Evolutionary conservation across 2,113 vertebrate genomes (phyloP).

Genomic region (Lasiurus borealis): DNA sequence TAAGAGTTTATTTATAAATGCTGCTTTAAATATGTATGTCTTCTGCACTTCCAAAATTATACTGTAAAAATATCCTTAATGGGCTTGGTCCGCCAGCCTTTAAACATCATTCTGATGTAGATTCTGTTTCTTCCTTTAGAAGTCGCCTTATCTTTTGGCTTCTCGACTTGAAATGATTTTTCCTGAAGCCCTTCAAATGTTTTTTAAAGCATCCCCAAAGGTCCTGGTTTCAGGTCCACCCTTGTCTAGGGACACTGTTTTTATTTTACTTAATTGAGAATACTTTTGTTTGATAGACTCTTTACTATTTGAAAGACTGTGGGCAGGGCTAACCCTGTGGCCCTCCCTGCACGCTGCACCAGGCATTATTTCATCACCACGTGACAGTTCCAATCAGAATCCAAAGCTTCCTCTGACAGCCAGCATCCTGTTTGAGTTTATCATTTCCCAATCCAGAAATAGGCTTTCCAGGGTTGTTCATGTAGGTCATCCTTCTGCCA

Average conservation of each 20-base stretch:
- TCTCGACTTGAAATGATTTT: slow-evolving; percentile 42
- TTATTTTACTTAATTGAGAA: slow-evolving; percentile 53
- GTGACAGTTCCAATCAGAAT: slow-evolving; percentile 48
- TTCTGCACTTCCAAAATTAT: slow-evolving; percentile 52
- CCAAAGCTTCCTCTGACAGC: slow-evolving; percentile 29
- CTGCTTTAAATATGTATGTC: slow-evolving; percentile 49
- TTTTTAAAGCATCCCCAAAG: slow-evolving; percentile 20
- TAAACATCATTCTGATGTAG: neutral
- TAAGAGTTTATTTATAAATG: slow-evolving; percentile 49
- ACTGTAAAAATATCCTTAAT: slow-evolving; percentile 53
- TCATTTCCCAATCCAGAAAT: neutral
- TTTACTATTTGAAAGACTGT: neutral
- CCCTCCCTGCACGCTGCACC: neutral
- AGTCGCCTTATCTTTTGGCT: slow-evolving; percentile 1
- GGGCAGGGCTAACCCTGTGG: neutral
- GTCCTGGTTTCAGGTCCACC: neutral
- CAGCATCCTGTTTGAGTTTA: slow-evolving; percentile 36
- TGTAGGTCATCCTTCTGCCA: neutral
- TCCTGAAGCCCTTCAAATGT: neutral
- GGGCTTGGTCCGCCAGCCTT: neutral
- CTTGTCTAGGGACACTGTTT: neutral
- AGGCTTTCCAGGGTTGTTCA: neutral
- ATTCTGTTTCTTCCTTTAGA: slow-evolving; percentile 44
- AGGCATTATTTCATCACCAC: neutral
- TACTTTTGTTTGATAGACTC: slow-evolving; percentile 40